phyloP scores from a whole-genome alignment of 2,797 vertebrate species.

The Babyrousa celebensis region DNA sequence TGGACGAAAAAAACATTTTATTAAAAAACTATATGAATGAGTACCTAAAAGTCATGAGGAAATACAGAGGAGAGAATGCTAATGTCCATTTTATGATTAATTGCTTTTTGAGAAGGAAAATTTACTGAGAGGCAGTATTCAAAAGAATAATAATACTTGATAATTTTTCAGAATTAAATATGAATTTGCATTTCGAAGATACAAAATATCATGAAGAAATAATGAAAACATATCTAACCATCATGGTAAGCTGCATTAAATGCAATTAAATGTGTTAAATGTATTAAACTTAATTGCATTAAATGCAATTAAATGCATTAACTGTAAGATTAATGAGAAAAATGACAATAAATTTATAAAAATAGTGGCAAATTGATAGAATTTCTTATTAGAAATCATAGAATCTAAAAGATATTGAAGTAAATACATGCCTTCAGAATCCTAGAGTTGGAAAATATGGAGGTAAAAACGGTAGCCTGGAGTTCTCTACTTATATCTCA shows the following conservation, averaged over 20 bases:
- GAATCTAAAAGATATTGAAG: neutral
- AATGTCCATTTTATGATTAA: neutral
- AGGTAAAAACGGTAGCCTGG: neutral
- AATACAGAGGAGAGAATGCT: neutral
- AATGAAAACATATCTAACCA: neutral
- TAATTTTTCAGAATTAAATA: conserved; percentile 26
- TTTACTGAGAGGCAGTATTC: neutral
- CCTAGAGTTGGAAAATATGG: neutral
- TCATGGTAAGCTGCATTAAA: neutral
- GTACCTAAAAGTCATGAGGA: neutral
- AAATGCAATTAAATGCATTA: too few species aligned
- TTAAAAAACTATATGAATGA: neutral
- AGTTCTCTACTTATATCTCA: neutral
- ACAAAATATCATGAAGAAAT: neutral
- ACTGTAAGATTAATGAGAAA: neutral
- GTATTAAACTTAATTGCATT: too few species aligned
- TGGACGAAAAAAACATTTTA: neutral
- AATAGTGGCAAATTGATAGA: neutral
- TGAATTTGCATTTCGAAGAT: neutral
- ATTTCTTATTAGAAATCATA: neutral
- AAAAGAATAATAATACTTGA: neutral
- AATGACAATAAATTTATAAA: neutral
- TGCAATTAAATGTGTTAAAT: too few species aligned
- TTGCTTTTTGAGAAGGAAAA: neutral
- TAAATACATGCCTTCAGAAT: too few species aligned